Base-by-base conservation (phyloP, 2,888 invertebrate genomes). In the Corbicula japonica region DNA sequence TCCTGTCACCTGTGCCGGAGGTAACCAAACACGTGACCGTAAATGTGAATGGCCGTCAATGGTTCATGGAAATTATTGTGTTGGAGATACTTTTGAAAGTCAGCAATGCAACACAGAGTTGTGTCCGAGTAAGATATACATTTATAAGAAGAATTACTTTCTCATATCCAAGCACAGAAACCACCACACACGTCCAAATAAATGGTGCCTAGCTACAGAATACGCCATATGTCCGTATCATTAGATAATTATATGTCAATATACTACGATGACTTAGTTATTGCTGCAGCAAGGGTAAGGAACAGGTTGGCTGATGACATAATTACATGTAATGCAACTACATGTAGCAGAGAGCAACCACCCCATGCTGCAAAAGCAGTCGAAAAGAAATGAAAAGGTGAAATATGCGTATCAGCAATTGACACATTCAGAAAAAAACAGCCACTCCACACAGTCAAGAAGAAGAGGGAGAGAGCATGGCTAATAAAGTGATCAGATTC, bases 41-140 rank as follows among this genome's bases (percentile, higher is more conserved):
- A 35, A 23, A 10, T 81, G 81, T 48, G 52, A 60, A 28, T 81
- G 73, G 68, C 74, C 70, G 4, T 56, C 70, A 3, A 46, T 38
- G 10, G 65, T 70, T 5, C 81, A 76, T 56, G 83, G 83, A 6
- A 18, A 30, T 30, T 48, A 41, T 18, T 83, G 83, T 44, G 56
- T 41, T 2, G 83, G 80, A 4, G 56, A 60, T 32, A 30, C 58
- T 2, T n/a, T n/a, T 23, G 70, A 80, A 15, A 35, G 61, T 5
- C 63, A 76, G 41, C 18, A 52, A 1, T 83, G 83, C 26, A 75
- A 62, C n/a, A 46, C 35, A 1, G 58, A 65, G n/a, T 50, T 76
- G 5, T 83, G 83, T 61, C 75, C 80, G n/a, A 69, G 83, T 83
- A 46, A 28, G 66, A 10, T n/a, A 60, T 30, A 28, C 23, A 50